Evolutionary conservation across 2,888 invertebrate genomes (phyloP).

Genomic region (Pedicia rivosa): DNA sequence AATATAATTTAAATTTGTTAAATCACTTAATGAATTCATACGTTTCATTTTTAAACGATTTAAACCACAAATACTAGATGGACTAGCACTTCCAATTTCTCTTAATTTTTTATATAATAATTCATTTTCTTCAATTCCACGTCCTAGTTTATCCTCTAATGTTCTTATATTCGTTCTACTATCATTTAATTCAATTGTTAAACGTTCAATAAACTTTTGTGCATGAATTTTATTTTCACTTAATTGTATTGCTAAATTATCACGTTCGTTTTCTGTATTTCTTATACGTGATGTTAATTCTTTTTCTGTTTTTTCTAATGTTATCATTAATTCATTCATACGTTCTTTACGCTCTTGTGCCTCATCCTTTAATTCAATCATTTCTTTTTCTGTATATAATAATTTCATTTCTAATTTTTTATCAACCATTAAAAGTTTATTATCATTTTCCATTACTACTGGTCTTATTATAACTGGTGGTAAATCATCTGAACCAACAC

Average conservation of each 20-base stretch:
- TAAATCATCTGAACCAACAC: conserved; percentile 42
- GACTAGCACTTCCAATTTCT: conserved; percentile 42
- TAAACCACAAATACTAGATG: conserved; percentile 23
- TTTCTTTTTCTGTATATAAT: conserved; percentile 53
- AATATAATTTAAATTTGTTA: conserved; percentile 63
- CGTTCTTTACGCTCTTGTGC: conserved; percentile 53
- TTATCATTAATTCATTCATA: conserved; percentile 59
- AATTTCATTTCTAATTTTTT: conserved; percentile 54
- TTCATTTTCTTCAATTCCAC: conserved; percentile 65
- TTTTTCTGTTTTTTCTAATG: conserved; percentile 62
- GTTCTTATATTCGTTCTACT: conserved; percentile 39
- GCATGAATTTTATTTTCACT: conserved; percentile 54
- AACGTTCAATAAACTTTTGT: conserved; percentile 47
- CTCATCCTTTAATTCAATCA: conserved; percentile 55
- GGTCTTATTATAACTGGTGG: conserved; percentile 20
- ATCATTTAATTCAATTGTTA: conserved; percentile 50
- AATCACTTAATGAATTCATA: conserved; percentile 63
- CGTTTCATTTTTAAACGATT: conserved; percentile 34
- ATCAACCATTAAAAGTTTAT: conserved; percentile 18
- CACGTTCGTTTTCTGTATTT: conserved; percentile 54
- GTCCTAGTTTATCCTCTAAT: conserved; percentile 36
- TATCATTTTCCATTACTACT: conserved; percentile 24
- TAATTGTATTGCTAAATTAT: conserved; percentile 40
- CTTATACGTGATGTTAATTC: conserved; percentile 53
- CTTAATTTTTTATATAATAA: conserved; percentile 51